Evolutionary conservation across 2,888 invertebrate species (phyloP), one percentile per base, ranked within the genome.

Genomic region (Gymnosoma rotundatum): DNA sequence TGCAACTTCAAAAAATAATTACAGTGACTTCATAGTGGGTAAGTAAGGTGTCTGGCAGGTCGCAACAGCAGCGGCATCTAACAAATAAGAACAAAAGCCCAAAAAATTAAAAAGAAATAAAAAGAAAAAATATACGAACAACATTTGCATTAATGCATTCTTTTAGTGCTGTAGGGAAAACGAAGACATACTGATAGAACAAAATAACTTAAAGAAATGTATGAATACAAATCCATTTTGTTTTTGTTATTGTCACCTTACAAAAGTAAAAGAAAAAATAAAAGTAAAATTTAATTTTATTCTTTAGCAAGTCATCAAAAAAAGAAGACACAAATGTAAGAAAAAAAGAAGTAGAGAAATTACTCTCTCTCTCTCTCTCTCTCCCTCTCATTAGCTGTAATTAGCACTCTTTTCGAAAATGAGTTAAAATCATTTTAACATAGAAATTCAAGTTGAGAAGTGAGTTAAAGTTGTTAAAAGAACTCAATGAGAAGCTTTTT

Each of bases 181-280:
- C 32, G 8, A 32, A 42, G 42, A 38, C 2, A 38, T 38, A 38
- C 38, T 2, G 12, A 45, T 45, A 45, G 12, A 48, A 8, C 7
- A 32, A 66, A 54, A 54, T n/a, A 21, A 42, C 25, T 18, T 14
- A 58, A 58, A 50, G 25, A n/a, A 42, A 5, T 56, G 2, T 8
- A 42, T 12, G 10, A 56, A 20, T 56, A 20, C 25, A 38, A 38
- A 60, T 18, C 7, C 38, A 63, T 25, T 25, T 36, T 25, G 32
- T 69, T 69, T 16, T 70, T 78, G n/a, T 50, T 76, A 38, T 67
- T 76, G 58, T 56, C 25, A 18, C 42, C 21, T 42, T 61, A 48
- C 16, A 61, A 36, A 45, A 72, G 12, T 56, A 78, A 54, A 79
- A 58, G 64, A 78, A 45, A 60, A 42, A 61, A 63, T 25, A 54